phyloP scores from a whole-genome alignment of 2,888 invertebrate genomes.

The Oeneis ivallda region DNA sequence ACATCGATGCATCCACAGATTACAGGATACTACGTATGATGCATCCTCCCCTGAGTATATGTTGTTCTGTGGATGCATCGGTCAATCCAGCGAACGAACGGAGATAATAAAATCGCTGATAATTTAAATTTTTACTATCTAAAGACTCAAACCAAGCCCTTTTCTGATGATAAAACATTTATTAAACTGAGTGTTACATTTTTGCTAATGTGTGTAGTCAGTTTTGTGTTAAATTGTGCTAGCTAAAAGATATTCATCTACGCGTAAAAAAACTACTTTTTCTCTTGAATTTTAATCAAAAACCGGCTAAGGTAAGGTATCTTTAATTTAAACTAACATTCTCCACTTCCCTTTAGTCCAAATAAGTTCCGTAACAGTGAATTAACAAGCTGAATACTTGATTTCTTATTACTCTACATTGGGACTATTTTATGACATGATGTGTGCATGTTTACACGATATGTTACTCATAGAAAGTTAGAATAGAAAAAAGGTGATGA shows the following conservation, averaged over 20 bases:
- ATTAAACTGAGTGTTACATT: background rate
- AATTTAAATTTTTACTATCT: background rate
- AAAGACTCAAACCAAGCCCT: slow-evolving; percentile 21
- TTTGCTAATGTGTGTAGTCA: background rate
- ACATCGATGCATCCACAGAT: too few species aligned
- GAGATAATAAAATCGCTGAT: slow-evolving; percentile 11
- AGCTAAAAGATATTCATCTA: background rate
- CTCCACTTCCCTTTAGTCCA: background rate
- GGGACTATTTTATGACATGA: background rate
- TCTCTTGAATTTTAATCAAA: slow-evolving; percentile 22
- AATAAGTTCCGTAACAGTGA: background rate
- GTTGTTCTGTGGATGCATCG: too few species aligned
- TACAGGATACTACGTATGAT: too few species aligned
- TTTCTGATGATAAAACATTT: slow-evolving; percentile 6
- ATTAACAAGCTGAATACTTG: background rate
- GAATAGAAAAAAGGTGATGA: background rate
- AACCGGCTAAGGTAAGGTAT: slow-evolving; percentile 34
- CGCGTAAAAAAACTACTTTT: slow-evolving; percentile 1
- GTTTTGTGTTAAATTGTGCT: background rate
- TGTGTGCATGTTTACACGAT: background rate
- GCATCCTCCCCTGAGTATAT: too few species aligned
- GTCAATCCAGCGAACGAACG: too few species aligned
- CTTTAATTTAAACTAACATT: slow-evolving; percentile 14
- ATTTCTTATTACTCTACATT: background rate
- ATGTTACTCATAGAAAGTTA: background rate